These are phyloP conservation scores for western clawed frog (Xenopus tropicalis) DNA, from an alignment of 2,113 vertebrate genomes.

Conservation along the genomic window UCB_Xtro_10.0 CM004450.2:51551001-51551500, in stretches of 20 bases:
- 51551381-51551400: no score
- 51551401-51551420: no score
- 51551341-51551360: no score
- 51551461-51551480: no score
- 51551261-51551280: no score
- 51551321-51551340: no score
- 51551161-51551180: conserved; percentile 76
- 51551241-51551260: conserved; percentile 27
- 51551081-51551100: conserved; percentile 75
- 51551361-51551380: no score
- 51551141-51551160: conserved; percentile 75
- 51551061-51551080: conserved; percentile 81
- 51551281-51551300: no score
- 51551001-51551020: conserved; percentile 86
- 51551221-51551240: conserved; percentile 57
- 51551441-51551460: no score
- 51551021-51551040: conserved; percentile 82
- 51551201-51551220: conserved; percentile 66
- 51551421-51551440: no score
- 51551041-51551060: conserved; percentile 81
- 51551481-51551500: no score
- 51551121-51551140: conserved; percentile 75
- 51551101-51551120: conserved; percentile 76
- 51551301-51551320: no score
- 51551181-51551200: conserved; percentile 63